Percentiles rank a stretch among this genome's conserved stretches.
These are phyloP conservation scores for Calcarius ornatus DNA, from an alignment of 2,113 vertebrate genomes.

Conservation along the genomic window DNA sequence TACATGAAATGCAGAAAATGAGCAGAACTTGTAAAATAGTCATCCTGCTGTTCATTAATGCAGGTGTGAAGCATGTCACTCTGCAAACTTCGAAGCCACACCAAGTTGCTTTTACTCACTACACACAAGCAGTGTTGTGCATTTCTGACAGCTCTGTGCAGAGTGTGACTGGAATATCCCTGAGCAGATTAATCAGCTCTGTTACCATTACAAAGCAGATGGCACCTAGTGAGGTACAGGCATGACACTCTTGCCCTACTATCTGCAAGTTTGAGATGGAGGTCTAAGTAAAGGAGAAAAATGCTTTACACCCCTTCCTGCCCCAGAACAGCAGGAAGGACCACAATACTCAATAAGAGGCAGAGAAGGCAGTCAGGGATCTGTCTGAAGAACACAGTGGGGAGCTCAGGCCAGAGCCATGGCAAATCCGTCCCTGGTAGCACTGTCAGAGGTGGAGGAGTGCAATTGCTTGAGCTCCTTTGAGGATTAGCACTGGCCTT, in stretches of 20 bases:
- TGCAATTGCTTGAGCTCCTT: neutral
- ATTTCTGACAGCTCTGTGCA: neutral
- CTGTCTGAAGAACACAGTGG: neutral
- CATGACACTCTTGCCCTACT: neutral
- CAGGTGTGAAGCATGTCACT: neutral
- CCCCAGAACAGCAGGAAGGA: neutral
- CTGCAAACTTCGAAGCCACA: neutral
- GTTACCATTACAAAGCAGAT: neutral
- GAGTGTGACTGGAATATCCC: neutral
- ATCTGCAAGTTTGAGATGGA: neutral
- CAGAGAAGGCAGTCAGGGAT: neutral
- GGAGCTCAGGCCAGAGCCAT: neutral
- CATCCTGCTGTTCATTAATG: neutral
- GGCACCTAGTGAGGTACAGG: neutral
- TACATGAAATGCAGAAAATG: neutral
- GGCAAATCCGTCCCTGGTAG: neutral
- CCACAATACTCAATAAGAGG: neutral
- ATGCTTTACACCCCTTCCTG: neutral
- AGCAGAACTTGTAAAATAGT: neutral
- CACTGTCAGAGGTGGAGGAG: neutral
- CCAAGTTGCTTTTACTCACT: neutral
- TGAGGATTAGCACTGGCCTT: neutral
- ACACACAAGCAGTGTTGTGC: neutral
- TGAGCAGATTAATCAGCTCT: neutral
- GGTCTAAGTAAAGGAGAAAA: neutral